Base-by-base conservation (phyloP, 2,888 invertebrate genomes). In the Xanthia togata region DNA sequence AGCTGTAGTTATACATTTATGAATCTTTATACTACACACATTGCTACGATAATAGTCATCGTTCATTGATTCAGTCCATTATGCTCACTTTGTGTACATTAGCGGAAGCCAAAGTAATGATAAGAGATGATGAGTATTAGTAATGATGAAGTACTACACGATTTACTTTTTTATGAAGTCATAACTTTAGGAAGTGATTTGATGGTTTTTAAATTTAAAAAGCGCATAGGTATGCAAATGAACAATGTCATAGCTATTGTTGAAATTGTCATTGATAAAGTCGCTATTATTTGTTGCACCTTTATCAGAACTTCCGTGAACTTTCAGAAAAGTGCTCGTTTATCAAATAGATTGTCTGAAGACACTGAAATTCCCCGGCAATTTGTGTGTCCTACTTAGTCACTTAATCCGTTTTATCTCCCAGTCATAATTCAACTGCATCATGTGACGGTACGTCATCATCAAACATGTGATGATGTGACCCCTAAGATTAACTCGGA, bases 391-490 rank as follows among this genome's bases (percentile, higher is more conserved):
- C 57, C 64, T 64, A 74, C 53, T 67, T 81, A 50, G 44, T 55
- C 53, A 47, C 47, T 63, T 83, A 74, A 82, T 85, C 71, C n/a
- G 0, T 35, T 41, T 77, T 55, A 84, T 69, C 80, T 62, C 41
- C 38, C 2, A 65, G 50, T 47, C 63, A 59, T 74, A 72, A 65
- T 35, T 64, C 55, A 35, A 74, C 9, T 77, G 85, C 57, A 82
- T 85, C 85, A 85, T 82, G 71, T 74, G 82, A 78, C 31, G 23
- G 26, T 31, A 55, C 50, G 78, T 74, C 86, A 78, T 44, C 62
- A 44, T 35, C 50, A 50, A 76, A 64, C 55, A 72, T 53, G 64
- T 57, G 55, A 35, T n/a, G 6, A 68, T 55, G 4, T 65, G 69
- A 59, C 60, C 60, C 55, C 38, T 26, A 62, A 38, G 63, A 73